Base-by-base conservation (phyloP, 1,140 invertebrate genomes). In the Stegodyphus mimosarum region DNA sequence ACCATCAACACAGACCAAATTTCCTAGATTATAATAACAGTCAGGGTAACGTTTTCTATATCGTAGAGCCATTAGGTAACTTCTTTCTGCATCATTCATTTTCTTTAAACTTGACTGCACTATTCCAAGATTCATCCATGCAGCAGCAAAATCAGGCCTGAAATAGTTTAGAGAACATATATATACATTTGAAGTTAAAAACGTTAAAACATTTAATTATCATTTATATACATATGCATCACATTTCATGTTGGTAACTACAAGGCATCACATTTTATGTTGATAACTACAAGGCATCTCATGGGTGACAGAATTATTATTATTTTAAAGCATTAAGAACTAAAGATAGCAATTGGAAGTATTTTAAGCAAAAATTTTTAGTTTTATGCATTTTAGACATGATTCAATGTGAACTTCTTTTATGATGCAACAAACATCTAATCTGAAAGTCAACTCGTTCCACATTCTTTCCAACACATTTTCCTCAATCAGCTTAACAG, bases 71-170 rank as follows among this genome's bases (percentile, higher is more conserved):
- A 91, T 95, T 87, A 93, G 91, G 89, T 98, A 99, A 89, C 96
- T 95, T 15, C 90, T 88, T 89, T 97, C 93, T 4, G 97, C 94
- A 89, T 95, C 93, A 17, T 93, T 88, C 85, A 93, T 93, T 88
- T 94, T 93, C 86, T 94, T 94, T 66, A 94, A 91, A 15, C 93
- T 92, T 5, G 96, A 94, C 86, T 97, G 92, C 69, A 98, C 94
- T 88, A 98, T 98, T 13, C 97, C 97, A 33, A 99, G 91, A 91
- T 99, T 99, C 97, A 99, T 99, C 97, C 97, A 99, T 5, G 97
- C 97, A 15, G 96, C 95, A 7, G 97, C 94, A 93, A 99, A 99
- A 89, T 96, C 94, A 74, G 93, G 91, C 88, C 96, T 96, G 89
- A 6, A 67, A 83, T 2, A 71, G n/a, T 49, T 33, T 33, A 33